Base-by-base conservation (phyloP, 1,140 invertebrate genomes). In the Trichonephila clavipes region DNA sequence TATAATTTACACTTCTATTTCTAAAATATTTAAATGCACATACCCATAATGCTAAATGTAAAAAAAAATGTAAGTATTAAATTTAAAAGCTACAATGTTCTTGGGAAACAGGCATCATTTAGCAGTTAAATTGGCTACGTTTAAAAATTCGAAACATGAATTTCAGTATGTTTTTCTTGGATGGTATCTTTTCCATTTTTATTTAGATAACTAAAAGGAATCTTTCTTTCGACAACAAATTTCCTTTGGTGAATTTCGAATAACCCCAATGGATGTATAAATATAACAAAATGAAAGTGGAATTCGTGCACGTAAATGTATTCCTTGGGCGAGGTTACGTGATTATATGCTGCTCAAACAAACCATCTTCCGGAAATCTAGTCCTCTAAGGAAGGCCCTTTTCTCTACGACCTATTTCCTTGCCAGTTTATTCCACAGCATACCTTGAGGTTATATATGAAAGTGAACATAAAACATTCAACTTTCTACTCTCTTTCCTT, bases 371-470 rank as follows among this genome's bases (percentile, higher is more conserved):
- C 62, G 88, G 66, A 34, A 44, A 69, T 89, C 66, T 64, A 40
- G 58, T 62, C 51, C 61, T 88, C 21, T 10, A 64, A 88, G 59
- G 86, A 85, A 51, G 82, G 59, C 44, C 5, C 12, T 40, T 40
- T n/a, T n/a, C n/a, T 58, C 86, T 16, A 40, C 28, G 61, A 51
- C 66, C 62, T 69, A 89, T 89, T 72, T 89, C 66, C 44, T 58
- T 14, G 16, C 19, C 66, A 72, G 88, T 89, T 89, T 89, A 89
- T 89, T 89, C 88, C 34, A 12, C 62, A 21, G 64, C 88, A 89
- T 89, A 89, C 88, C 88, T 89, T 89, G 64, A n/a, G 88, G 88
- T 89, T 89, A 89, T 89, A 77, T 89, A 89, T 72, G 88, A 89
- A 77, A 89, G 88, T 51, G 88, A 72, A 89, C 88, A 89, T 89